A percentile compares a stretch with the other conserved stretches of the same genome.
These are phyloP conservation scores for Sinodicranocentrus sp. DNA, from an alignment of 2,888 invertebrate genomes.

Conservation along the genomic window DNA sequence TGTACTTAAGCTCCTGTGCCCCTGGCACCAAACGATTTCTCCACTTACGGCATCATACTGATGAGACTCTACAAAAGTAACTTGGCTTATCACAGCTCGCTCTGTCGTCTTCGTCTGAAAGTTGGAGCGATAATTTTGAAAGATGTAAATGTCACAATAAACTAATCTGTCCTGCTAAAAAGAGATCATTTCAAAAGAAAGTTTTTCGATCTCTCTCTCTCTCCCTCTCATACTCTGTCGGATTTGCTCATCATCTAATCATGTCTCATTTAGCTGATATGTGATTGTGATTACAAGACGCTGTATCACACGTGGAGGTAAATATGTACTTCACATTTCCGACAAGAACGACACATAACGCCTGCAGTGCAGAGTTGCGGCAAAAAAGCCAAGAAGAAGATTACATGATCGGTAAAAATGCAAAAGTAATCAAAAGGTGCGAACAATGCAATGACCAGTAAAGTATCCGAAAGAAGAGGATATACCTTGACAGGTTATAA, in stretches of 20 bases:
- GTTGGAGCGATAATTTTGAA: slow-evolving; percentile 42
- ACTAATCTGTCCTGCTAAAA: slow-evolving; percentile 58
- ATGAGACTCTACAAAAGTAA: not conserved
- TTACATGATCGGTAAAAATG: slow-evolving; percentile 17
- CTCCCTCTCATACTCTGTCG: slow-evolving; percentile 50
- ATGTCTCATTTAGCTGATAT: slow-evolving; percentile 38
- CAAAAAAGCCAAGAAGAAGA: not conserved
- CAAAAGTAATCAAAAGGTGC: not conserved
- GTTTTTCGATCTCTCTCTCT: slow-evolving; percentile 52
- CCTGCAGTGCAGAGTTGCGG: slow-evolving; percentile 23
- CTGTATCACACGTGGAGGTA: slow-evolving; percentile 15
- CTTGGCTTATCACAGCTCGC: slow-evolving; percentile 15
- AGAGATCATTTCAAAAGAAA: slow-evolving; percentile 61
- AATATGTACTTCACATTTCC: slow-evolving; percentile 43
- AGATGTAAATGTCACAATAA: slow-evolving; percentile 65
- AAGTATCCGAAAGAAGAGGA: not conserved
- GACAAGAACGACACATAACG: slow-evolving; percentile 38
- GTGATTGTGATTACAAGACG: slow-evolving; percentile 47
- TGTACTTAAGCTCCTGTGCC: slow-evolving; percentile 31
- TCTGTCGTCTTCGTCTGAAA: slow-evolving; percentile 22
- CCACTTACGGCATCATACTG: slow-evolving; percentile 42
- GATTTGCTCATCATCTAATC: slow-evolving; percentile 54
- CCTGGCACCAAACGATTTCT: slow-evolving; percentile 51
- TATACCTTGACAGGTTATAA: too few relatives aligned
- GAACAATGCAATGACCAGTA: slow-evolving; percentile 10